phyloP scores from a whole-genome alignment of 2,888 invertebrate genomes.

The Drosophila diplacantha region DNA sequence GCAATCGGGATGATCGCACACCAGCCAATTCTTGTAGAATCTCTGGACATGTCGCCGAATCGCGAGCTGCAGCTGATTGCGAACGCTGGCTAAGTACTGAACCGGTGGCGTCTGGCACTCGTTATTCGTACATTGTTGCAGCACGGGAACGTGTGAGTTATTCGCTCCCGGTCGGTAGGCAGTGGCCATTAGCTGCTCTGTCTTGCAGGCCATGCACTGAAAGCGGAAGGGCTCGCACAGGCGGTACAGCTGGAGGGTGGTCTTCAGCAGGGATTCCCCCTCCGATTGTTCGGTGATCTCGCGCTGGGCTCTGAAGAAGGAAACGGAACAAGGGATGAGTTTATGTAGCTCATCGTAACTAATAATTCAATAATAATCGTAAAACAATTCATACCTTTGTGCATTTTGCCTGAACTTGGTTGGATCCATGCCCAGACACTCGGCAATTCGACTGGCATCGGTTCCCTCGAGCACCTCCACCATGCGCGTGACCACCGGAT shows the following conservation, averaged over 20 bases:
- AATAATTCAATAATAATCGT: background rate
- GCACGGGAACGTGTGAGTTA: conserved; percentile 70
- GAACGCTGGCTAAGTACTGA: conserved; percentile 83
- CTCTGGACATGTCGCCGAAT: conserved; percentile 83
- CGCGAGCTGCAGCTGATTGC: conserved; percentile 85
- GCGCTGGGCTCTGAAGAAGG: conserved; percentile 69
- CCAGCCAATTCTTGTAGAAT: conserved; percentile 89
- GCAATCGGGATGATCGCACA: conserved; percentile 95
- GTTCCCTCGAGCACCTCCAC: conserved; percentile 97
- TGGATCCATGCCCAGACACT: conserved; percentile 88
- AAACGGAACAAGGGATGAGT: background rate
- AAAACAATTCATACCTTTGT: conserved; percentile 63
- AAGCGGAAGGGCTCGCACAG: conserved; percentile 84
- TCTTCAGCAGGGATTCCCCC: conserved; percentile 74
- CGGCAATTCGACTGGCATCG: conserved; percentile 92
- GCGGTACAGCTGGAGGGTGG: conserved; percentile 79
- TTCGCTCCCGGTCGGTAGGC: conserved; percentile 79
- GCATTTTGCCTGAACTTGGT: conserved; percentile 77
- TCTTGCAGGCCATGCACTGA: conserved; percentile 81
- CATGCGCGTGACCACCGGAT: conserved; percentile 96
- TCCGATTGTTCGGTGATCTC: conserved; percentile 78
- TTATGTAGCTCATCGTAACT: background rate
- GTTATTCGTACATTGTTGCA: conserved; percentile 85
- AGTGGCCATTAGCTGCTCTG: conserved; percentile 79
- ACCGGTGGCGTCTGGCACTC: conserved; percentile 84